These are phyloP conservation scores for Megaptera novaeangliae DNA, from an alignment of 2,113 vertebrate genomes.

Conservation along the genomic window DNA sequence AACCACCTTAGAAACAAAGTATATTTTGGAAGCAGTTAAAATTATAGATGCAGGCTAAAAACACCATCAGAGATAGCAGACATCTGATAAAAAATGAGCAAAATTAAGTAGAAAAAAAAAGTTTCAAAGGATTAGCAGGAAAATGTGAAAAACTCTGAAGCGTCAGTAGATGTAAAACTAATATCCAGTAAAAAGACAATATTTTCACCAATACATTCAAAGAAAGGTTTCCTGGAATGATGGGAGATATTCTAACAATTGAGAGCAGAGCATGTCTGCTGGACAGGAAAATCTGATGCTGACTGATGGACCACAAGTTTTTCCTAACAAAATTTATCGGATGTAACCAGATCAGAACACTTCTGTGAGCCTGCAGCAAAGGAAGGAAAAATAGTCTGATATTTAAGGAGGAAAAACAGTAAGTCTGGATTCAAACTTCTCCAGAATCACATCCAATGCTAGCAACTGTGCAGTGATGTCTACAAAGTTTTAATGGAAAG, in stretches of 20 bases:
- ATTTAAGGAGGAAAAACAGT: constrained; percentile 4
- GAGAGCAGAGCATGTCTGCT: not conserved
- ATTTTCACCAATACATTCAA: not conserved
- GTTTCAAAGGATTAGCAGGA: not conserved
- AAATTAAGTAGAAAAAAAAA: not conserved
- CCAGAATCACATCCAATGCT: not conserved
- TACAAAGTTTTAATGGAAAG: constrained; percentile 38
- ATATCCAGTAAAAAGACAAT: not conserved
- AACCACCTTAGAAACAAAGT: not conserved
- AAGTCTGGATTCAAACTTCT: not conserved
- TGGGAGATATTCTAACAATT: not conserved
- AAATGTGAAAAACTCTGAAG: not conserved
- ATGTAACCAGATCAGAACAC: not conserved
- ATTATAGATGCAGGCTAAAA: not conserved
- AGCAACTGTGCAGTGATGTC: not conserved
- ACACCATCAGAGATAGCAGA: not conserved
- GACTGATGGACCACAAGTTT: not conserved
- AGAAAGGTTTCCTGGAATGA: not conserved
- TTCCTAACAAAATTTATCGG: not conserved
- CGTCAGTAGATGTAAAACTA: not conserved
- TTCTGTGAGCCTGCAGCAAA: not conserved
- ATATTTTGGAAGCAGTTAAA: not conserved
- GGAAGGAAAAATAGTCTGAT: not conserved
- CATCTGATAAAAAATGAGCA: not conserved
- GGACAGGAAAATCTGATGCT: not conserved